Evolutionary conservation across 2,797 vertebrate species (phyloP).

Genomic region (Siniperca obscura): DNA sequence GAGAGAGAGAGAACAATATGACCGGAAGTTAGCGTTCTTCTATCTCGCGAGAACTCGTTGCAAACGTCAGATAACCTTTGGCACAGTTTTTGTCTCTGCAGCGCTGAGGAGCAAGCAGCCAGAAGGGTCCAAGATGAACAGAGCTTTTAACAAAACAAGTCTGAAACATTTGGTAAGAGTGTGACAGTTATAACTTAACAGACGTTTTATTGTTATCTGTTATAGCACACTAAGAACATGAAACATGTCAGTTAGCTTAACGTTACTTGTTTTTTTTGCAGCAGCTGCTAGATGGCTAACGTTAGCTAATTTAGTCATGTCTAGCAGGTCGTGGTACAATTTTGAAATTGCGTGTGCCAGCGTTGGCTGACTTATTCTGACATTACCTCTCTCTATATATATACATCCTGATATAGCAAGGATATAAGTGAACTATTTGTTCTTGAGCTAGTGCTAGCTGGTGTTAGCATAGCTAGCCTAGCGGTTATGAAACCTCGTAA

Average conservation of each 20-base stretch:
- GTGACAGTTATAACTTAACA: neutral
- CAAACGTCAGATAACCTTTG: conserved; percentile 65
- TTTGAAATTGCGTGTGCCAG: neutral
- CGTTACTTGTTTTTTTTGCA: neutral
- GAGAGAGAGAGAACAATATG: neutral
- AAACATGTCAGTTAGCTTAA: neutral
- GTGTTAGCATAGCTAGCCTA: conserved; percentile 49
- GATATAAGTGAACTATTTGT: no score
- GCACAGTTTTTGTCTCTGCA: conserved; percentile 42
- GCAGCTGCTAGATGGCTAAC: conserved; percentile 24
- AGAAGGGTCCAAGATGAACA: conserved; percentile 71
- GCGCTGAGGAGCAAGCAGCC: neutral
- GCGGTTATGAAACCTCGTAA: conserved; percentile 58
- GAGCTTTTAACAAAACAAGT: conserved; percentile 69
- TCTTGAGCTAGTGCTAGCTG: conserved; percentile 4
- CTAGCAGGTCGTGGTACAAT: accelerated
- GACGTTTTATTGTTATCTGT: neutral
- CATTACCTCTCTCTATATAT: accelerated
- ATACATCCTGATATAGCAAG: neutral
- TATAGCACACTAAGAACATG: neutral
- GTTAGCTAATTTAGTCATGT: neutral
- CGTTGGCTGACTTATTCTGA: neutral
- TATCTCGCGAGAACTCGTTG: conserved; percentile 71
- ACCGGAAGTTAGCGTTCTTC: conserved; percentile 8
- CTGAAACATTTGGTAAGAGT: conserved; percentile 78